phyloP scores from a whole-genome alignment of 2,113 vertebrate genomes.

The Micronisus gabar region DNA sequence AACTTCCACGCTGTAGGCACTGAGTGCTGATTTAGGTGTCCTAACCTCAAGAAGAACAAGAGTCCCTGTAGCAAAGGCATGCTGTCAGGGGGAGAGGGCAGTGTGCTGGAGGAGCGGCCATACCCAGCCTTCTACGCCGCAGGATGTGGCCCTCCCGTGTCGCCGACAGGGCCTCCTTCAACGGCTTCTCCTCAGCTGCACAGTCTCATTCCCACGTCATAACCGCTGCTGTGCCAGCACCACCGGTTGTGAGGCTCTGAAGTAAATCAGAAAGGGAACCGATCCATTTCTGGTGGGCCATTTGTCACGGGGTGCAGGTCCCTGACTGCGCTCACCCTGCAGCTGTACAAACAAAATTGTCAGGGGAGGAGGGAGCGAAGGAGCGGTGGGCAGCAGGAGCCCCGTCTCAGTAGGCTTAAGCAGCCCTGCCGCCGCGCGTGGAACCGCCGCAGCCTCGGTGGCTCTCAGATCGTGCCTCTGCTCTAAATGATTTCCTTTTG shows the following conservation, averaged over 20 bases:
- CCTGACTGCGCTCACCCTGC: neutral
- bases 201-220: neutral
- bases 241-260: neutral
- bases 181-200: neutral
- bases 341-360: conserved; percentile 21
- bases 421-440: neutral
- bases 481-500: neutral
- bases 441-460: neutral
- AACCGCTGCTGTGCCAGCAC: neutral
- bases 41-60: neutral
- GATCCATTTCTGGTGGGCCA: neutral
- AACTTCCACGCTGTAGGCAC: neutral
- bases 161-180: neutral
- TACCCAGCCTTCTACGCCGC: fast-evolving
- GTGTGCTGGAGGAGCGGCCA: neutral
- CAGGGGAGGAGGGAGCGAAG: neutral
- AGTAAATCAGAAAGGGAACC: neutral
- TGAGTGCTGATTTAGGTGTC: neutral
- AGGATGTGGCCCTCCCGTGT: neutral
- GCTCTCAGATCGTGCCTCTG: neutral
- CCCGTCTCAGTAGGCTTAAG: neutral
- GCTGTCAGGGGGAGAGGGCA: neutral
- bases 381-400: neutral
- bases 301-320: neutral
- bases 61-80: neutral